These are phyloP conservation scores for Xanthorhoe designata DNA, from an alignment of 2,888 invertebrate genomes.

Conservation along the genomic window DNA sequence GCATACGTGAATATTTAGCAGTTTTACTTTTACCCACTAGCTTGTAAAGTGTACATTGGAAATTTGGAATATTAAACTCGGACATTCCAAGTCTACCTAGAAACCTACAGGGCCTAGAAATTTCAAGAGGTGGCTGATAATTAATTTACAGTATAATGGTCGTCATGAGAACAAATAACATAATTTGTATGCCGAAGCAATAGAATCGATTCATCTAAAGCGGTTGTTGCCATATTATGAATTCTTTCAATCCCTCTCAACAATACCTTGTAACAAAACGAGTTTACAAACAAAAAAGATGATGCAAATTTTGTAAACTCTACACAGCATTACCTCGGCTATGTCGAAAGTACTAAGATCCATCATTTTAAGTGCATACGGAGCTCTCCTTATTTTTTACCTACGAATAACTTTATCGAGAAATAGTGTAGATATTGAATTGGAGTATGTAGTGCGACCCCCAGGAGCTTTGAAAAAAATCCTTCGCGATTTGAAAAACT, in stretches of 20 bases:
- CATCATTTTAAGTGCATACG: slow-evolving; percentile 56
- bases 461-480: slow-evolving; percentile 49
- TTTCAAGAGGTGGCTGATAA: no score
- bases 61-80: no score
- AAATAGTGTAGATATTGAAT: slow-evolving; percentile 52
- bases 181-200: background rate
- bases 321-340: slow-evolving; percentile 27
- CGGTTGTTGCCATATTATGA: background rate
- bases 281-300: slow-evolving; percentile 27
- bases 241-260: slow-evolving; percentile 8
- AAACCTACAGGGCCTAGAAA: no score
- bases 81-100: no score
- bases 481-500: slow-evolving; percentile 47
- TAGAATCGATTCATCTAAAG: background rate
- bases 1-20: slow-evolving; percentile 53
- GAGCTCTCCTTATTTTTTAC: slow-evolving; percentile 55
- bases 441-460: slow-evolving; percentile 55
- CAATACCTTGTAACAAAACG: slow-evolving; percentile 8
- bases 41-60: background rate
- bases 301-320: background rate
- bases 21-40: slow-evolving; percentile 5
- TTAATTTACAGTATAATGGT: background rate
- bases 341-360: slow-evolving; percentile 64
- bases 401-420: slow-evolving; percentile 49
- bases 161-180: background rate